A percentile compares a stretch with the other conserved stretches of the same genome.
Conservation (phyloP, 2,113 vertebrate species). For the Polyodon spathula region DNA sequence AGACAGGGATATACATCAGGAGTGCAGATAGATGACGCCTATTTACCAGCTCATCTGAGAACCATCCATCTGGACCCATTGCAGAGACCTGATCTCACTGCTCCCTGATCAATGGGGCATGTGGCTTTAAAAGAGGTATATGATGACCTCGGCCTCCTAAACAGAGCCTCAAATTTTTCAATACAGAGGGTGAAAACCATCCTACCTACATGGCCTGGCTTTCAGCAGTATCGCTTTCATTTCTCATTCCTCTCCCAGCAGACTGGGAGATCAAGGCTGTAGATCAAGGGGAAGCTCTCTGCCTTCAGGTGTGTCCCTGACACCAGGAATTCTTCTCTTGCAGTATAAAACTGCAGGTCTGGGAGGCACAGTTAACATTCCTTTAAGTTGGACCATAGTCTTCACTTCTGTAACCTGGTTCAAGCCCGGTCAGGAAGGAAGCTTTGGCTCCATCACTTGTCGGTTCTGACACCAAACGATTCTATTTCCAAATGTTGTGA, state of each 20-base stretch:
- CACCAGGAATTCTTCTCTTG: background rate
- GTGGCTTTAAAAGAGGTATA: background rate
- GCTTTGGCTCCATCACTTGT: background rate
- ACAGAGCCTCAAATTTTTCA: background rate
- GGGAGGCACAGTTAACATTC: background rate
- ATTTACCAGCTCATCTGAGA: background rate
- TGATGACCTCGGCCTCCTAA: background rate
- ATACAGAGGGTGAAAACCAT: background rate
- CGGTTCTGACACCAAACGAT: background rate
- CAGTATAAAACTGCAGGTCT: background rate
- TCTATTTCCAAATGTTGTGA: conserved; percentile 1
- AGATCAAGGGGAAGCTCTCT: conserved; percentile 2
- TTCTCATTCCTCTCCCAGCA: background rate
- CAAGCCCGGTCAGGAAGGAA: background rate
- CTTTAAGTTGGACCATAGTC: background rate
- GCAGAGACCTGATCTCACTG: background rate
- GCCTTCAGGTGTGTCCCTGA: background rate
- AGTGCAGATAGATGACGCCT: background rate
- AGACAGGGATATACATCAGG: background rate
- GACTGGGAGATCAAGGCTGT: too few species aligned
- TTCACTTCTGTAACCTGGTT: background rate
- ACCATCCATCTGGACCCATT: background rate
- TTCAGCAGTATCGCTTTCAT: conserved; percentile 6
- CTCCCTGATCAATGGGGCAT: background rate
- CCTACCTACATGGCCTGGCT: background rate